A percentile compares a stretch with the other conserved stretches of the same genome.
Conservation (phyloP, 2,888 invertebrate genomes). For the Cryptocephalus primarius region DNA sequence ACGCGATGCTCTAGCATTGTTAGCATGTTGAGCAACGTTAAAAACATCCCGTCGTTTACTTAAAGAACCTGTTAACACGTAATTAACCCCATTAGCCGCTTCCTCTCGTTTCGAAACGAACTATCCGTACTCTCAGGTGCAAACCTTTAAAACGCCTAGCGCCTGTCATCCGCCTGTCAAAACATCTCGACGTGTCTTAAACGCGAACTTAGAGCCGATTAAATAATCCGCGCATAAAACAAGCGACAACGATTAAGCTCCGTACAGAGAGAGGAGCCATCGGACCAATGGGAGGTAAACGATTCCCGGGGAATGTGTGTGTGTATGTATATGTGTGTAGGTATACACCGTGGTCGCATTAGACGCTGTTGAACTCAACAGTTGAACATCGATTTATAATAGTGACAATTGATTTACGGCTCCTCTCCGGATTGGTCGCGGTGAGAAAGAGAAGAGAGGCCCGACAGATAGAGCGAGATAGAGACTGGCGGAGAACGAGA, state of each 20-base stretch:
- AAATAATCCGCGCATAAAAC: not conserved
- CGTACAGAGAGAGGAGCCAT: conserved; percentile 2
- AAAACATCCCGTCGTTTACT: too few relatives aligned
- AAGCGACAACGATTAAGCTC: conserved; percentile 3
- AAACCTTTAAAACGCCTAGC: too few relatives aligned
- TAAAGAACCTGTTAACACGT: not conserved
- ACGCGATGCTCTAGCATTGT: too few relatives aligned
- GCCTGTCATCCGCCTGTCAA: too few relatives aligned
- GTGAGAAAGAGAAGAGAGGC: not conserved
- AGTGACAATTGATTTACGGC: conserved; percentile 39
- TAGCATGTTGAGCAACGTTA: too few relatives aligned
- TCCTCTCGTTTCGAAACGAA: too few relatives aligned
- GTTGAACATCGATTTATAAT: conserved; percentile 39
- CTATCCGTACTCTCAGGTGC: too few relatives aligned
- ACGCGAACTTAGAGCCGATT: not conserved
- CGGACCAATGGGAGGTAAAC: conserved; percentile 29
- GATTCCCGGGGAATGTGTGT: conserved; percentile 37
- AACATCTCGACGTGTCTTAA: not conserved
- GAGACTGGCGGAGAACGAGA: not conserved
- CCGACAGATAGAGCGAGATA: conserved; percentile 2
- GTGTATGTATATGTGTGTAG: conserved; percentile 13
- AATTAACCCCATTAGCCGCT: not conserved
- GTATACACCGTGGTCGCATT: conserved; percentile 33
- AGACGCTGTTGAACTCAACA: conserved; percentile 31
- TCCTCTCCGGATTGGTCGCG: conserved; percentile 31